phyloP scores from a whole-genome alignment of 2,797 vertebrate genomes.

The Oreonectes daqikongensis region DNA sequence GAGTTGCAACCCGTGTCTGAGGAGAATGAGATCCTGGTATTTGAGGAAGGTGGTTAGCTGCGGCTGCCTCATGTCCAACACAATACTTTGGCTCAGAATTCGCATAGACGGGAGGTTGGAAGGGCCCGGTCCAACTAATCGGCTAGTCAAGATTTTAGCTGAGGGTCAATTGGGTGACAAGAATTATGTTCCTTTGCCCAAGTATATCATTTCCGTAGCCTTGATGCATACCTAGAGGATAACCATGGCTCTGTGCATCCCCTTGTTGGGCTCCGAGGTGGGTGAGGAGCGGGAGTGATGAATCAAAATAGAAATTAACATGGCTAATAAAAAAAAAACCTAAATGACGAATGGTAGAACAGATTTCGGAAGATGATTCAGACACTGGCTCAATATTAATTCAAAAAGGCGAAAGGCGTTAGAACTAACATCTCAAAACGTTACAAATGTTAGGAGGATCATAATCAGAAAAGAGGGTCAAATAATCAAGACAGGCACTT shows the following conservation, averaged over 20 bases:
- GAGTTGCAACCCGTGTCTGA: neutral
- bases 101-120: neutral
- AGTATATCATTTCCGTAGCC: slow-evolving; percentile 18
- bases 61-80: neutral
- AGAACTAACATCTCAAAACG: no score
- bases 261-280: slow-evolving; percentile 31
- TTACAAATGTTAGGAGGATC: neutral
- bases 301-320: no score
- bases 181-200: neutral
- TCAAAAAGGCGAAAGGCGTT: no score
- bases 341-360: no score
- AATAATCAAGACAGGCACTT: neutral
- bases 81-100: neutral
- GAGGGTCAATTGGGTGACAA: slow-evolving; percentile 2
- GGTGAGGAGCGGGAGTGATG: slow-evolving; percentile 35
- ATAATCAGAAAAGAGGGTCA: neutral
- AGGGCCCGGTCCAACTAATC: neutral
- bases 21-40: neutral
- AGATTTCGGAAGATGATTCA: no score
- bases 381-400: no score
- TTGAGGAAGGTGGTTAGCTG: neutral
- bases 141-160: neutral
- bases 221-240: neutral
- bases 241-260: slow-evolving; percentile 25
- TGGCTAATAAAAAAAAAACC: no score